Base-by-base conservation (phyloP, 2,888 invertebrate species). In the Nesidiocoris tenuis region DNA sequence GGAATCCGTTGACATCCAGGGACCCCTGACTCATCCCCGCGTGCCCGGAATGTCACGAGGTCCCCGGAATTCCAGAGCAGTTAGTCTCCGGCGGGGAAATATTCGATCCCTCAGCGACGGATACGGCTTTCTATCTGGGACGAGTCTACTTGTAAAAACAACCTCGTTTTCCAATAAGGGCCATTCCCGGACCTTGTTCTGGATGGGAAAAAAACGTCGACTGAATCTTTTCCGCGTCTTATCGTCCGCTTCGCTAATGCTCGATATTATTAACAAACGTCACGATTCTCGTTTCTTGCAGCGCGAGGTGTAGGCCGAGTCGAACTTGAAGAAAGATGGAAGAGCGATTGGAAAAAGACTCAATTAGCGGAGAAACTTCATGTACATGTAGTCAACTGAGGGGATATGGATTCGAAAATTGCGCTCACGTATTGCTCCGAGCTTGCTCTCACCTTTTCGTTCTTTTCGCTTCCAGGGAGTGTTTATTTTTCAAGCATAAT, bases 231-330 rank as follows among this genome's bases (percentile, higher is more conserved):
- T 3, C 39, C 3, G 12, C 12, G 39, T 39, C 12, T 39, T 39
- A 39, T 39, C 2, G 12, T 21, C 54, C 56, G 67, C 55, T 67
- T 54, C n/a, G 67, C 55, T 56, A 56, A 56, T 67, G 67, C 67
- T 55, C 56, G 67, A 67, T 67, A 67, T 67, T 67, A 67, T 67
- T 67, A 67, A 67, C 67, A 55, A 19, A 16, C 55, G 16, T 67
- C 67, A 67, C 67, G 67, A 67, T 67, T 39, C 67, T 18, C 67
- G 54, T 54, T 67, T 67, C 67, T 67, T 67, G 67, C 55, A 56
- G 56, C 55, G 55, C 55, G 39, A 67, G 67, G 67, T 67, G 67
- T 67, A 67, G 56, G 55, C 67, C 39, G 39, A 39, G 39, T 39
- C 39, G 12, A 39, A 39, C 39, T 39, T 12, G 12, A 39, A 39